phyloP scores from a whole-genome alignment of 2,888 invertebrate genomes.

The Sinelater perroti region DNA sequence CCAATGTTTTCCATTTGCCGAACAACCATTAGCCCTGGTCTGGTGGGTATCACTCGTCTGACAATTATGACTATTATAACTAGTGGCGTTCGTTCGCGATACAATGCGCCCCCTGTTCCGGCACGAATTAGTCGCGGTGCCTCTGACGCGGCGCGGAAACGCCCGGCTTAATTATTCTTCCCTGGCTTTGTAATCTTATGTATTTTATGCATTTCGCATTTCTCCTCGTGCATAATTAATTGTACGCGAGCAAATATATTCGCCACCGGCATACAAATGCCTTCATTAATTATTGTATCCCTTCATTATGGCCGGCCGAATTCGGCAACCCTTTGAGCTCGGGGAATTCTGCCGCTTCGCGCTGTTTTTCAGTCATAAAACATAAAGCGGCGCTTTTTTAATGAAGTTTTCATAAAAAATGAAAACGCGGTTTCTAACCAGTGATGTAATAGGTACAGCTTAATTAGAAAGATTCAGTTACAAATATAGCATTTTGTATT shows the following conservation, averaged over 20 bases:
- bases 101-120: conserved; percentile 31
- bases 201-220: conserved; percentile 50
- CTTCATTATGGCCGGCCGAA: conserved; percentile 47
- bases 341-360: no score
- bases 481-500: no score
- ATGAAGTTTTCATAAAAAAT: no score
- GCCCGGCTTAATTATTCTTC: conserved; percentile 43
- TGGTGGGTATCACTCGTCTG: conserved; percentile 26
- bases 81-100: conserved; percentile 27
- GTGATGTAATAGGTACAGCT: no score
- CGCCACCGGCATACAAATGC: conserved; percentile 49
- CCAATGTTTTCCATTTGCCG: conserved; percentile 16
- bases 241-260: conserved; percentile 46
- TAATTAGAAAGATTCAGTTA: no score
- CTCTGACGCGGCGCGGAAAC: conserved; percentile 28
- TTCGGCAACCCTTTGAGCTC: no score
- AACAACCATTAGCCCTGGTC: conserved; percentile 20
- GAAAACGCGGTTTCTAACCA: no score
- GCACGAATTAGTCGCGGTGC: conserved; percentile 32
- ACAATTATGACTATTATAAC: conserved; percentile 30
- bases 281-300: conserved; percentile 50
- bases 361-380: no score
- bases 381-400: no score
- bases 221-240: conserved; percentile 48
- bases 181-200: conserved; percentile 46